These are phyloP conservation scores for Drosophila crucigera DNA, from an alignment of 2,888 invertebrate species.

Conservation along the genomic window DNA sequence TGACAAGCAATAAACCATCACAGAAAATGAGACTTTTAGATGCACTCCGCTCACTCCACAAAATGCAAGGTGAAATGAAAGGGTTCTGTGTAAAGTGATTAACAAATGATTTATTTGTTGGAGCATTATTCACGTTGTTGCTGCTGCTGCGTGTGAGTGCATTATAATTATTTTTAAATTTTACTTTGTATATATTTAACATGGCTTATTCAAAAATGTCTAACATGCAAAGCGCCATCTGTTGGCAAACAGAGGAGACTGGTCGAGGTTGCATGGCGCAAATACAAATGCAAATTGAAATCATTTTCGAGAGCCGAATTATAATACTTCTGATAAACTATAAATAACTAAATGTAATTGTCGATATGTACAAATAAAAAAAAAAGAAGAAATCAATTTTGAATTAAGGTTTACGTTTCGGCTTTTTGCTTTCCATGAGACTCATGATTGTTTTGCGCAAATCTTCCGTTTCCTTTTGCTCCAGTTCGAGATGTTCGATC, in stretches of 20 bases:
- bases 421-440: constrained; percentile 85
- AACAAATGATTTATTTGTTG: neutral
- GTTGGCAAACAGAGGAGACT: neutral
- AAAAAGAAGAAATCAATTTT: neutral
- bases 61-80: no score
- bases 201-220: neutral
- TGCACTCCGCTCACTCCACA: neutral
- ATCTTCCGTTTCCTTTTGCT: constrained; percentile 84
- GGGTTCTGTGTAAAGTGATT: neutral
- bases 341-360: neutral
- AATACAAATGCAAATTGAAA: neutral
- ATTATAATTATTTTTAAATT: neutral
- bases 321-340: neutral
- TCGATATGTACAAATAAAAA: constrained; percentile 7
- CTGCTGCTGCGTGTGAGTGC: neutral
- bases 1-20: neutral
- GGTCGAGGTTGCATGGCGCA: neutral
- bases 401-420: constrained; percentile 77
- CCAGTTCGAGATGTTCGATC: constrained; percentile 81
- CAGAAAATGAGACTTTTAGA: neutral
- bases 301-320: no score
- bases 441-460: constrained; percentile 84
- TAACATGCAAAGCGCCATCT: neutral
- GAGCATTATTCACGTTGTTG: neutral
- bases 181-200: neutral